Conservation (phyloP, 2,888 invertebrate genomes). For the Cecidostiba fungosa region DNA sequence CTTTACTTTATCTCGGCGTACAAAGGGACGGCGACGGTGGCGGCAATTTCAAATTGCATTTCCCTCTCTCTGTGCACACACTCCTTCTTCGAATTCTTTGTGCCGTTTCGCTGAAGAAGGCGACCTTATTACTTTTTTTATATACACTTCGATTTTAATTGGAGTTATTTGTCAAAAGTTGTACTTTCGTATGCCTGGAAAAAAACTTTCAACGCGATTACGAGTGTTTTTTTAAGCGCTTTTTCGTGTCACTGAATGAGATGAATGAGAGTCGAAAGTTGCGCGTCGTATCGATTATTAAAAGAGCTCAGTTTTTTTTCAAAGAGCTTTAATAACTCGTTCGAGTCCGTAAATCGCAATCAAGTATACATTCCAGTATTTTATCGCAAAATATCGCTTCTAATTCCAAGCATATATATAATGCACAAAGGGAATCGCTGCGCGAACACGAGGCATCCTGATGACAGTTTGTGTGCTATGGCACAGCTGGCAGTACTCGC, state of each 20-base stretch:
- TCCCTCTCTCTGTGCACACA: slow-evolving; percentile 20
- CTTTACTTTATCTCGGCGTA: slow-evolving; percentile 57
- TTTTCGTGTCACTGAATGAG: too few relatives aligned
- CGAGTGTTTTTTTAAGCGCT: too few relatives aligned
- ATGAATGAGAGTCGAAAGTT: too few relatives aligned
- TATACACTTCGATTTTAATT: slow-evolving; percentile 60
- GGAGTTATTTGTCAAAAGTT: slow-evolving; percentile 59
- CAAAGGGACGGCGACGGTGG: slow-evolving; percentile 26
- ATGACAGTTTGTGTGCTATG: slow-evolving; percentile 25
- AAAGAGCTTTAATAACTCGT: too few relatives aligned
- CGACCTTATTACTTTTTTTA: slow-evolving; percentile 50
- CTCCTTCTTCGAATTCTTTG: slow-evolving; percentile 13
- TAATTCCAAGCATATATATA: slow-evolving; percentile 56
- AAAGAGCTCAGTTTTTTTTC: too few relatives aligned
- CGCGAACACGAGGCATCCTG: slow-evolving; percentile 19
- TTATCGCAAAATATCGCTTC: slow-evolving; percentile 19
- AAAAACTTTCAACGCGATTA: too few relatives aligned
- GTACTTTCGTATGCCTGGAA: too few relatives aligned
- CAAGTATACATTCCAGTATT: slow-evolving; percentile 20
- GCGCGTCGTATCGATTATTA: too few relatives aligned
- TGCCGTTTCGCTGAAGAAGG: neutral
- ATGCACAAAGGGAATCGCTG: too few relatives aligned
- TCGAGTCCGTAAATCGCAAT: slow-evolving; percentile 33
- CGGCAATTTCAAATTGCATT: slow-evolving; percentile 55
- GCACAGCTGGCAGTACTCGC: slow-evolving; percentile 70